A percentile compares a stretch with the other conserved stretches of the same genome.
These are phyloP conservation scores for Enteromius mattozi DNA, from an alignment of 2,797 vertebrate species.

Conservation along the genomic window DNA sequence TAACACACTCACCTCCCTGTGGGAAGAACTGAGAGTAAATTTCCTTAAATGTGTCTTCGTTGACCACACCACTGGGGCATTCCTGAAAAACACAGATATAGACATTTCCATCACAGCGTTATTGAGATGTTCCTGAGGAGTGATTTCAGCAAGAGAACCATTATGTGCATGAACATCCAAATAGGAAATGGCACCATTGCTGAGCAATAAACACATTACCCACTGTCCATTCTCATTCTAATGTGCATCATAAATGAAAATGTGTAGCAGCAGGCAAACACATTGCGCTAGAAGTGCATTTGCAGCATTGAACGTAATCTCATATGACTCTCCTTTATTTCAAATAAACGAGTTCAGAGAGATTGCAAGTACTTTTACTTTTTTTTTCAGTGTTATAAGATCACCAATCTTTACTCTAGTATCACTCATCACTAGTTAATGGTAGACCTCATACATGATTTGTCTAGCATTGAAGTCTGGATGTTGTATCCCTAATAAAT, in stretches of 20 bases:
- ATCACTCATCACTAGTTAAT: background rate
- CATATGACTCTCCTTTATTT: conserved; percentile 28
- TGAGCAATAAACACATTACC: background rate
- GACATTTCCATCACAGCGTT: background rate
- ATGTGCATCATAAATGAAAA: conserved; percentile 32
- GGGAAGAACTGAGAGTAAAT: conserved; percentile 99
- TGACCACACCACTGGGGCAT: conserved; percentile 97
- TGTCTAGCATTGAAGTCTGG: background rate
- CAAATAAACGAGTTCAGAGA: conserved; percentile 12
- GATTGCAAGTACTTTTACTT: background rate
- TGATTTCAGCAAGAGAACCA: background rate
- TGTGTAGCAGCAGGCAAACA: conserved; percentile 18
- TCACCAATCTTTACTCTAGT: background rate
- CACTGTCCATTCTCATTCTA: conserved; percentile 12
- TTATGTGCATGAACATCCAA: background rate
- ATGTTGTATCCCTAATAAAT: background rate
- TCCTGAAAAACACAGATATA: conserved; percentile 79
- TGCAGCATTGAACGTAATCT: conserved; percentile 18
- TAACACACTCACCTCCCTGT: no score
- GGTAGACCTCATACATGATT: background rate
- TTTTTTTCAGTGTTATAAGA: background rate
- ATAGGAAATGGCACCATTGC: conserved; percentile 3
- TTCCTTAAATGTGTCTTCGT: conserved; percentile 98
- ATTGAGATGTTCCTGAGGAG: background rate
- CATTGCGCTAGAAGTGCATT: conserved; percentile 11